Evolutionary conservation across 2,888 invertebrate genomes (phyloP).

Genomic region (Eilema depressum): DNA sequence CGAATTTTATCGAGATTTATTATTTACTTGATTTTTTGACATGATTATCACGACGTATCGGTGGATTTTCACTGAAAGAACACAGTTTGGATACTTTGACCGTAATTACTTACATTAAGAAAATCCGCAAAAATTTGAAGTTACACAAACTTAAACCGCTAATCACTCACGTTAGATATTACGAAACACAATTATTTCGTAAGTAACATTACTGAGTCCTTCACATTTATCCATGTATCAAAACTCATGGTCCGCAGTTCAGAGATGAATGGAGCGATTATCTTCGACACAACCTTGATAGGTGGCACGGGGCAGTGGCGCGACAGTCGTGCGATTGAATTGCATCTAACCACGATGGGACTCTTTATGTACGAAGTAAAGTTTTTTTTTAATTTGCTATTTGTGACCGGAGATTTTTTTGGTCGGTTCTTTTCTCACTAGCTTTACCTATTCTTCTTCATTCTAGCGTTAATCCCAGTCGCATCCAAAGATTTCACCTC

Average conservation of each 20-base stretch:
- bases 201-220: conserved; percentile 9
- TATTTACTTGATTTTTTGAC: no score
- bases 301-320: conserved; percentile 62
- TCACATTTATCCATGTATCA: conserved; percentile 50
- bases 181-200: conserved; percentile 9
- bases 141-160: neutral
- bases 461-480: no score
- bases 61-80: no score
- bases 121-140: neutral
- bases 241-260: conserved; percentile 46
- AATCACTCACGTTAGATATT: neutral
- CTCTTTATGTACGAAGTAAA: conserved; percentile 3
- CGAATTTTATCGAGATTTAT: no score
- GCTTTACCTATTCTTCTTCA: neutral
- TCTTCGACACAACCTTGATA: conserved; percentile 71
- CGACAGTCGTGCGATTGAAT: conserved; percentile 59
- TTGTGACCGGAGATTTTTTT: neutral
- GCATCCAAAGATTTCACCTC: no score
- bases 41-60: no score
- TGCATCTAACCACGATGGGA: conserved; percentile 37
- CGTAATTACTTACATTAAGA: neutral
- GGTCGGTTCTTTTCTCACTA: neutral
- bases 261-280: conserved; percentile 68
- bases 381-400: conserved; percentile 2
- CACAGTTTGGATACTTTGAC: neutral